A percentile compares a stretch with the other conserved stretches of the same genome.
Evolutionary conservation across 2,888 invertebrate genomes (phyloP).

Genomic region (Melinopterus prodromus): DNA sequence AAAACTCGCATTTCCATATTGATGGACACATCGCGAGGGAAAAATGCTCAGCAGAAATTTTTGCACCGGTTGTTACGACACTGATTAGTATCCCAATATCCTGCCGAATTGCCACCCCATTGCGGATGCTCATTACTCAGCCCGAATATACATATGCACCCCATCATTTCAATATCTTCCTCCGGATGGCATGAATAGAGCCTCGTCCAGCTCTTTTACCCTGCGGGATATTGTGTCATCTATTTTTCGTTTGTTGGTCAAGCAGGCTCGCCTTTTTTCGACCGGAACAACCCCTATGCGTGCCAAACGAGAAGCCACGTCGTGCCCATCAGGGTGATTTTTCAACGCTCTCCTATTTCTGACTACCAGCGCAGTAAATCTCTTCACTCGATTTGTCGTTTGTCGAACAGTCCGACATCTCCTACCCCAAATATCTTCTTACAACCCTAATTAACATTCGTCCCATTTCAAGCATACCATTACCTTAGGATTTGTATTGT

Average conservation of each 20-base stretch:
- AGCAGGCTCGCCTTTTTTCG: constrained; percentile 5
- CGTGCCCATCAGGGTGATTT: constrained; percentile 14
- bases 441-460: constrained; percentile 4
- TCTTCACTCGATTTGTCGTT: constrained; percentile 16
- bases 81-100: constrained; percentile 23
- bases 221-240: constrained; percentile 15
- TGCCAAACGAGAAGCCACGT: neutral
- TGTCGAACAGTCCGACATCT: constrained; percentile 1
- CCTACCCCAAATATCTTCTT: neutral
- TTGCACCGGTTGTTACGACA: constrained; percentile 12
- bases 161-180: neutral
- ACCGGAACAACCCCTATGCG: neutral
- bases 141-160: constrained; percentile 13
- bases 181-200: neutral
- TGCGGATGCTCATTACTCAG: constrained; percentile 17
- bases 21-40: neutral
- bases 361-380: constrained; percentile 14
- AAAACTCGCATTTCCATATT: neutral
- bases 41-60: neutral
- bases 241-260: constrained; percentile 25
- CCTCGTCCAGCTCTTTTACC: constrained; percentile 17
- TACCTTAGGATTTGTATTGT: neutral
- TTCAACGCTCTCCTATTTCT: constrained; percentile 15
- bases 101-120: constrained; percentile 12
- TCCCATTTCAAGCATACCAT: neutral